phyloP scores from a whole-genome alignment of 2,113 vertebrate genomes.

The Ochotona curzoniae region DNA sequence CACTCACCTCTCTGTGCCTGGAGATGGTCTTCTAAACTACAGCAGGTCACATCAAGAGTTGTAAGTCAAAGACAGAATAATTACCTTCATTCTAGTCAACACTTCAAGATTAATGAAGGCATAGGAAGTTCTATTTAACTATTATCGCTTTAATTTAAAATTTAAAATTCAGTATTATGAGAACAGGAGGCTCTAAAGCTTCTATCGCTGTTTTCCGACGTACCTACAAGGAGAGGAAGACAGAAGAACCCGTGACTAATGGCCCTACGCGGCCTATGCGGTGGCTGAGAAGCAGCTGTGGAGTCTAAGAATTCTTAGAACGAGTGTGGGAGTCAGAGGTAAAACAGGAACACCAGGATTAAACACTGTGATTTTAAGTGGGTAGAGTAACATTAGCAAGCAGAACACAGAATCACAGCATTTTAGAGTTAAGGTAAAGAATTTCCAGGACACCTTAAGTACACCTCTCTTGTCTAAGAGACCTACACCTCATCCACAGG shows the following conservation, averaged over 20 bases:
- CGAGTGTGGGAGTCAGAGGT: neutral
- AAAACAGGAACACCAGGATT: constrained; percentile 35
- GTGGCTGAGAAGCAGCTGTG: neutral
- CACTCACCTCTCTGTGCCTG: neutral
- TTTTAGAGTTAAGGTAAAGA: neutral
- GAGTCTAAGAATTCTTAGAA: constrained; percentile 6
- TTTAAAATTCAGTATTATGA: constrained; percentile 33
- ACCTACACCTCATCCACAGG: neutral
- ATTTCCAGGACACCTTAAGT: constrained; percentile 8
- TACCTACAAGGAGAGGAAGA: neutral
- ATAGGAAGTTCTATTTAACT: constrained; percentile 33
- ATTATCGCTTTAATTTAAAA: constrained; percentile 24
- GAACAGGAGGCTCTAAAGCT: constrained; percentile 44
- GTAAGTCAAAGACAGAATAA: constrained; percentile 22
- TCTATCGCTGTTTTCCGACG: constrained; percentile 6
- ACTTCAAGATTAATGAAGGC: constrained; percentile 9
- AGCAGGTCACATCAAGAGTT: neutral
- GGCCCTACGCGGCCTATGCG: neutral
- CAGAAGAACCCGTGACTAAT: neutral
- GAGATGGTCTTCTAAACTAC: neutral
- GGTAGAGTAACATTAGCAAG: neutral
- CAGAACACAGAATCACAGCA: neutral
- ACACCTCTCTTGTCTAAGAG: neutral
- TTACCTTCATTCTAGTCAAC: constrained; percentile 15
- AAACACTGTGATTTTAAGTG: constrained; percentile 31